Conservation (phyloP, 2,888 invertebrate genomes). For the Hipparchia semele region DNA sequence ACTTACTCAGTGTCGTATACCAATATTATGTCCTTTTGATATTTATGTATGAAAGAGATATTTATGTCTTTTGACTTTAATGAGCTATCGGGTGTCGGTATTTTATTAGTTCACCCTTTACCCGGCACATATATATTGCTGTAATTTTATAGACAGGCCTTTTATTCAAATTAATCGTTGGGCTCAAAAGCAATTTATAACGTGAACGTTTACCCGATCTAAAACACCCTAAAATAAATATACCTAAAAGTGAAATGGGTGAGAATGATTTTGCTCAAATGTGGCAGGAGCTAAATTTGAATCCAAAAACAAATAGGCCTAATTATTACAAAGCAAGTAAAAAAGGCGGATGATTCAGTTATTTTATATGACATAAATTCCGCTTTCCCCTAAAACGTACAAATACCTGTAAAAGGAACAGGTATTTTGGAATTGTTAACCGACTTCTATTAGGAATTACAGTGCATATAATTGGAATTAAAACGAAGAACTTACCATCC, state of each 20-base stretch:
- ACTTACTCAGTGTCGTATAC: background rate
- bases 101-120: slow-evolving; percentile 30
- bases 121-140: slow-evolving; percentile 16
- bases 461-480: too few species aligned
- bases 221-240: background rate
- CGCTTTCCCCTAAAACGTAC: too few species aligned
- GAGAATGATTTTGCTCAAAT: background rate
- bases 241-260: background rate
- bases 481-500: too few species aligned
- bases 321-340: background rate
- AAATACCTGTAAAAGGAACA: too few species aligned
- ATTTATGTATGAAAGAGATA: slow-evolving; percentile 4
- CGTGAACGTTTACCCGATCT: background rate
- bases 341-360: background rate
- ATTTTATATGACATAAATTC: too few species aligned
- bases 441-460: too few species aligned
- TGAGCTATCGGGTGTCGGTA: slow-evolving; percentile 19
- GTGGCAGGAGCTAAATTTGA: background rate
- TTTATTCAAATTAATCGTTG: slow-evolving; percentile 23
- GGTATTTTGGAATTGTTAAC: too few species aligned
- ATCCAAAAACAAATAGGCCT: background rate
- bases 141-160: slow-evolving; percentile 16
- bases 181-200: slow-evolving; percentile 11
- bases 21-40: slow-evolving; percentile 3
- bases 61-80: slow-evolving; percentile 26